These are phyloP conservation scores for Lampropteryx suffumata DNA, from an alignment of 2,888 invertebrate genomes.

Conservation along the genomic window DNA sequence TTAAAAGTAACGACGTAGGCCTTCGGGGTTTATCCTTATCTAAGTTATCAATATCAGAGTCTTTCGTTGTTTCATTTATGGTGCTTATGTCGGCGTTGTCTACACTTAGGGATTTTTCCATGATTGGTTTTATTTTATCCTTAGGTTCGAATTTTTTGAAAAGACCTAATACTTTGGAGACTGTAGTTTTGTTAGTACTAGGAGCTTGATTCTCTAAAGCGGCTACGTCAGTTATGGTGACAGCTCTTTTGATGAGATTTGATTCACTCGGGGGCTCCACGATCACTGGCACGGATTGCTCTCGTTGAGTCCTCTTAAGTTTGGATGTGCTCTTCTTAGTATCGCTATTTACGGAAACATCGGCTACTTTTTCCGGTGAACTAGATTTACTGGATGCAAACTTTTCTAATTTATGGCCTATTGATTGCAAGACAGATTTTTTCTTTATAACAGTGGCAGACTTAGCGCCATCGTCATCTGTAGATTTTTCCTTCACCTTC, in stretches of 20 bases:
- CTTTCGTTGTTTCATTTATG: constrained; percentile 43
- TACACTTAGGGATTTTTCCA: constrained; percentile 55
- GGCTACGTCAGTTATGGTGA: constrained; percentile 87
- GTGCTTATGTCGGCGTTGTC: constrained; percentile 37
- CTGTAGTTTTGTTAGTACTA: constrained; percentile 84
- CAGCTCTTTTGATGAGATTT: constrained; percentile 87
- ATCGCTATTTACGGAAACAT: constrained; percentile 43
- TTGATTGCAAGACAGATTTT: constrained; percentile 87
- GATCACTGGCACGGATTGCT: constrained; percentile 85
- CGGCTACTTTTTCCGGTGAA: constrained; percentile 75
- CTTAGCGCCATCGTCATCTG: constrained; percentile 61
- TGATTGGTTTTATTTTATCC: constrained; percentile 61
- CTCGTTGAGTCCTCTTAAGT: constrained; percentile 84
- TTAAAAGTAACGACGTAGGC: constrained; percentile 78
- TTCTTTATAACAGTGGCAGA: constrained; percentile 73
- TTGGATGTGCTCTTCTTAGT: constrained; percentile 62
- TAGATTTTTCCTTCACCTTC: constrained; percentile 66
- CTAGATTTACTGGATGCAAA: constrained; percentile 80
- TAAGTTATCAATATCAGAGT: constrained; percentile 41
- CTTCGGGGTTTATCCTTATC: constrained; percentile 76
- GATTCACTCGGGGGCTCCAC: constrained; percentile 84
- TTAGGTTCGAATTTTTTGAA: constrained; percentile 89
- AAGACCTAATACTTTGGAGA: constrained; percentile 89
- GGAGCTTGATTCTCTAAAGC: constrained; percentile 62
- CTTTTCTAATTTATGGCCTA: constrained; percentile 90